phyloP scores from a whole-genome alignment of 53 echinoderm and acorn worm genomes.

The Arbacia lixula region DNA sequence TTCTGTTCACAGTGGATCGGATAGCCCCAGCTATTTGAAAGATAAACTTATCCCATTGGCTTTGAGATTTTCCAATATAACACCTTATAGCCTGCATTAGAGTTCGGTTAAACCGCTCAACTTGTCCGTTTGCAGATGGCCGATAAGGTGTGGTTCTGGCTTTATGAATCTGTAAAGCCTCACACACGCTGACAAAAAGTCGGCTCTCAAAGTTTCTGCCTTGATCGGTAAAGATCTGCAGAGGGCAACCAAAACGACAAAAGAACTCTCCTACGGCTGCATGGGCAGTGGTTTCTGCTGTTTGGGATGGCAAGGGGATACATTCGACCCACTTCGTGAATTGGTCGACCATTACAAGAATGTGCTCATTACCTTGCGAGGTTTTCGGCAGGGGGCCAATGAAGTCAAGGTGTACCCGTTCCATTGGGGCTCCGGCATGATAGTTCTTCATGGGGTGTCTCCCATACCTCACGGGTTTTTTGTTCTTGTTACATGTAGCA shows the following conservation, averaged over 20 bases:
- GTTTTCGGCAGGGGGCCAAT: constrained; percentile 66
- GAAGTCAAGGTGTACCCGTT: constrained; percentile 66
- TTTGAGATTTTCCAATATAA: constrained; percentile 22
- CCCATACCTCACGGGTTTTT: constrained; percentile 37
- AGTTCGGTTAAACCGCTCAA: constrained; percentile 63
- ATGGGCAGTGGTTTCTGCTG: neutral
- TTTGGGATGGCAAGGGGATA: neutral
- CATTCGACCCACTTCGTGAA: constrained; percentile 60
- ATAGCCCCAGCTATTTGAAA: constrained; percentile 60
- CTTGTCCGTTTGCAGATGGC: constrained; percentile 65
- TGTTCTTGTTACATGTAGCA: constrained; percentile 55
- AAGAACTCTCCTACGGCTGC: constrained; percentile 12
- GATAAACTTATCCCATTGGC: constrained; percentile 55
- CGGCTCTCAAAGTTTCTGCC: constrained; percentile 65
- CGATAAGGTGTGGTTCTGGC: constrained; percentile 56
- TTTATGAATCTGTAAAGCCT: constrained; percentile 63
- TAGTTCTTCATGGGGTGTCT: constrained; percentile 39
- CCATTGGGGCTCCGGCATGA: constrained; percentile 69
- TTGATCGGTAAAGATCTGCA: constrained; percentile 52
- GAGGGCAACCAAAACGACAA: constrained; percentile 9
- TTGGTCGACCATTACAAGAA: constrained; percentile 70
- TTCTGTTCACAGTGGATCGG: constrained; percentile 53
- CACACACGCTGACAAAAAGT: constrained; percentile 30
- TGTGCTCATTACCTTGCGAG: constrained; percentile 53
- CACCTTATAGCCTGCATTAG: constrained; percentile 65